Base-by-base conservation (phyloP, 2,888 invertebrate genomes). In the Aromia moschata region DNA sequence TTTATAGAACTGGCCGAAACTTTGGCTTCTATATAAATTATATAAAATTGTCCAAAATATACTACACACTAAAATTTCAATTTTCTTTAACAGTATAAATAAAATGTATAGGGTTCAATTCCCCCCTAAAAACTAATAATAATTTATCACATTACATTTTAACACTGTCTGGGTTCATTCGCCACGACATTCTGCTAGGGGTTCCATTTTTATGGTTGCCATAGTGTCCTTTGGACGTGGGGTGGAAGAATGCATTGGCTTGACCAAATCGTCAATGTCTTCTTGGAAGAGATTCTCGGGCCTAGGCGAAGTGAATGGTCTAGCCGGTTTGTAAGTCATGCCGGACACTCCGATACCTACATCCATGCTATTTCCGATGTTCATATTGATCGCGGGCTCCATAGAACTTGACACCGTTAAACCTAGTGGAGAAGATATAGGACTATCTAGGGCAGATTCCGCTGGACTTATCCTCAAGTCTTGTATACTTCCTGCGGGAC, bases 201-300 rank as follows among this genome's bases (percentile, higher is more conserved):
- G 88, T 79, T 91, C 92, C 80, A 91, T 84, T 82, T 90, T 90
- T 65, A 90, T 89, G 36, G 86, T 86, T 72, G 87, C 83, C 70
- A 85, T 82, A 62, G 85, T 80, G 70, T 83, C 82, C 74, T 85
- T 81, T 64, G 81, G 74, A 71, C 65, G 68, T 52, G 58, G 71
- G 74, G 79, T 65, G 81, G 70, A 83, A 71, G 64, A 79, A 80
- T 72, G 84, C 79, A 76, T 86, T 76, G 77, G 89, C 85, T 83
- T 91, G 5, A 86, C 86, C 67, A 86, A 79, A 64, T 86, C 86
- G 70, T 86, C 85, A 63, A 87, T 85, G 71, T 87, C 86, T 73
- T 86, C 86, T 72, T 86, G 86, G 80, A 86, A 86, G 76, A 86
- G 82, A 70, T 83, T 84, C 71, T 86, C 86, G 7, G 86, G 85